Evolutionary conservation across 2,797 vertebrate species (phyloP).

Genomic region (Poecilia velifera): DNA sequence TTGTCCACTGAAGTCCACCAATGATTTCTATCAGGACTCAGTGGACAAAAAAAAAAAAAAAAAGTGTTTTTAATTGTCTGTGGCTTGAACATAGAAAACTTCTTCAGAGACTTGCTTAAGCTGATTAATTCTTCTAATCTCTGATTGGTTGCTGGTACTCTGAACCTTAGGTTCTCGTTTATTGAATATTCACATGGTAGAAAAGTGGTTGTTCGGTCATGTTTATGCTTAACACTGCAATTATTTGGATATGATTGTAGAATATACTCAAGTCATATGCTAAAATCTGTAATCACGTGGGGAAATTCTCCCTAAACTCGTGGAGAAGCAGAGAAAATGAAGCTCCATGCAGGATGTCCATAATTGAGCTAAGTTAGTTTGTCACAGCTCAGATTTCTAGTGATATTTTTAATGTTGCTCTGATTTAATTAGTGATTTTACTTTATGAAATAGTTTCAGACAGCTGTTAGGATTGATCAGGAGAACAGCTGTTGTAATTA

Average conservation of each 20-base stretch:
- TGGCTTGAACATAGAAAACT: not conserved
- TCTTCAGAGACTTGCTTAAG: not conserved
- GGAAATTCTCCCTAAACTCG: not conserved
- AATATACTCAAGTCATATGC: not conserved
- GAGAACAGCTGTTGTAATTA: not conserved
- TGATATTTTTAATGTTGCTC: not conserved
- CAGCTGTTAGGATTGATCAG: not conserved
- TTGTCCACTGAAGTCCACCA: constrained; percentile 1
- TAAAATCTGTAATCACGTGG: not conserved
- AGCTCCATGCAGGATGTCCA: not conserved
- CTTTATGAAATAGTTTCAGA: not conserved
- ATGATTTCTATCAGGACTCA: not conserved
- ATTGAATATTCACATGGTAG: not conserved
- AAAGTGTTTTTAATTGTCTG: not conserved
- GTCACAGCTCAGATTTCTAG: not conserved
- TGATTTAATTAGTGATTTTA: not conserved
- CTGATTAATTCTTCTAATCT: not conserved
- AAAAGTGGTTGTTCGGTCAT: not conserved
- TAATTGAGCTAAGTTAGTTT: not conserved
- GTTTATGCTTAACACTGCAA: not conserved
- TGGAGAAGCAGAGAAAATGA: not conserved
- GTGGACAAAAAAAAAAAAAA: not conserved
- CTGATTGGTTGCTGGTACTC: not conserved
- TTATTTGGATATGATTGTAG: not conserved
- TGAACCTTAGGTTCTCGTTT: not conserved